Conservation (phyloP, 2,797 vertebrate genomes). For the Avahi laniger region DNA sequence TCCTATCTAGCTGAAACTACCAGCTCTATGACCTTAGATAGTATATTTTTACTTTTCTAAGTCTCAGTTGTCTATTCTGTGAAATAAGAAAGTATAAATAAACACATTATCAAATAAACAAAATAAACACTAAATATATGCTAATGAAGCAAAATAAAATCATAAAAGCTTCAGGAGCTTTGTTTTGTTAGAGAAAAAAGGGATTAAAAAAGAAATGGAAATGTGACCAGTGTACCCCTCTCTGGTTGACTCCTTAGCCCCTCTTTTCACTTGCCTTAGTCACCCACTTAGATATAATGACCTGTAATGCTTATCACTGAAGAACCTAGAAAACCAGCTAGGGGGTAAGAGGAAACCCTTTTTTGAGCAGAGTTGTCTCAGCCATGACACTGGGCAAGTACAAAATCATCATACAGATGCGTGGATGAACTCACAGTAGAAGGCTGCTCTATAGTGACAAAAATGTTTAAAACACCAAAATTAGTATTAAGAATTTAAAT, state of each 20-base stretch:
- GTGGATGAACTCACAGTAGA: neutral
- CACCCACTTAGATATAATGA: neutral
- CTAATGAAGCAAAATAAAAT: constrained; percentile 1
- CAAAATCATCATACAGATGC: neutral
- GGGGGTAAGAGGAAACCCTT: neutral
- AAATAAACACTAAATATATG: neutral
- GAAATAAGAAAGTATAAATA: constrained; percentile 21
- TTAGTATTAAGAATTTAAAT: neutral
- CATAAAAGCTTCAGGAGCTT: neutral
- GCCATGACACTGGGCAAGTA: neutral
- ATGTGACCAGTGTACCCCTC: neutral
- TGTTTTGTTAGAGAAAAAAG: neutral
- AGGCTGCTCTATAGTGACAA: neutral
- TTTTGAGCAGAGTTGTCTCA: neutral
- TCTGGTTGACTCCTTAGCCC: neutral
- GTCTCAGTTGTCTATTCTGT: neutral
- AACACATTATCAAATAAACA: neutral
- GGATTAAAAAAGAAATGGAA: neutral
- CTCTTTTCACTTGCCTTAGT: neutral
- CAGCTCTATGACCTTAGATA: neutral
- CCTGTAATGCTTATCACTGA: neutral
- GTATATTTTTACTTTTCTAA: neutral
- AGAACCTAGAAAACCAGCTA: neutral
- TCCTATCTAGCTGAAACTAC: neutral
- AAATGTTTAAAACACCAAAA: neutral